Evolutionary conservation across 2,113 vertebrate genomes (phyloP).

Genomic region (mouse (Mus musculus)): GRCm39 chr11:55826001-55826500

Average conservation of each 20-base stretch:
- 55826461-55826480: background rate
- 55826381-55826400: background rate
- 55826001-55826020: background rate
- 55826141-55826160: no score
- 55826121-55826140: background rate
- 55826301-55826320: background rate
- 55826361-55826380: background rate
- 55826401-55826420: background rate
- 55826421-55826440: background rate
- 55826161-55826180: background rate
- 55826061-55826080: background rate
- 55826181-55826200: background rate
- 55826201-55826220: slow-evolving; percentile 8
- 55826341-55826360: background rate
- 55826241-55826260: background rate
- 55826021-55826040: background rate
- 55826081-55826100: background rate
- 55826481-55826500: background rate
- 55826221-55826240: background rate
- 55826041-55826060: background rate
- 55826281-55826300: background rate
- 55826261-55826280: slow-evolving; percentile 3
- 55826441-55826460: background rate
- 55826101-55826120: background rate
- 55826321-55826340: background rate